Base-by-base conservation (phyloP, 2,113 vertebrate species). In the Turnix velox region DNA sequence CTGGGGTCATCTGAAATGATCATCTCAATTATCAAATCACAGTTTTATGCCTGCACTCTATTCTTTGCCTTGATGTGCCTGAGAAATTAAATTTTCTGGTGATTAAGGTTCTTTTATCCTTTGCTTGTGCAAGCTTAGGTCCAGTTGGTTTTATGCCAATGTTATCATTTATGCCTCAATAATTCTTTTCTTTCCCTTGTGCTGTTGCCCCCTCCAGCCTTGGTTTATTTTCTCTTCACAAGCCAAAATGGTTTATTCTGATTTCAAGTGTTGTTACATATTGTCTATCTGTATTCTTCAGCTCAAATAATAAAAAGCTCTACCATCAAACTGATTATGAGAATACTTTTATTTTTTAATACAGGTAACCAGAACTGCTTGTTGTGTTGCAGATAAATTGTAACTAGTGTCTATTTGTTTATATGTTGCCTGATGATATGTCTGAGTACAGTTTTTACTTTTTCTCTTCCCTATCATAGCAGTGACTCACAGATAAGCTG, bases 201-300 rank as follows among this genome's bases (percentile, higher is more conserved):
- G 43, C 84, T 72, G 75, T 62, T 86, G 58, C 9, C 31, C 54
- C 52, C 62, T 92, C 69, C 66, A 89, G 84, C 66, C 33, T 69
- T 75, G 61, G 84, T 91, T 88, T 94, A 58, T 93, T 94, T 91
- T 91, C 66, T 84, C 45, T 57, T 79, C 92, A 82, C 52, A 95
- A 94, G 89, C 48, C 89, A 92, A 89, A 73, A 43, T 59, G 1
- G 33, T 82, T 91, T 67, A 74, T 87, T 92, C 66, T 91, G 65
- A 51, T 33, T 87, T 92, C 74, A 81, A 52, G 31, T 67, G 43
- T 61, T 73, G 46, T 84, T 84, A 51, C 11, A 18, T 63, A 57
- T 57, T 68, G 40, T 84, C 28, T 30, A 67, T 73, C 31, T 79
- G 17, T 81, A 67, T 7, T 71, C 24, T 68, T 87, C 66, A 52